Percentiles rank a stretch among this genome's conserved stretches.
Conservation (phyloP, 2,888 invertebrate genomes). For the Protonemura montana region DNA sequence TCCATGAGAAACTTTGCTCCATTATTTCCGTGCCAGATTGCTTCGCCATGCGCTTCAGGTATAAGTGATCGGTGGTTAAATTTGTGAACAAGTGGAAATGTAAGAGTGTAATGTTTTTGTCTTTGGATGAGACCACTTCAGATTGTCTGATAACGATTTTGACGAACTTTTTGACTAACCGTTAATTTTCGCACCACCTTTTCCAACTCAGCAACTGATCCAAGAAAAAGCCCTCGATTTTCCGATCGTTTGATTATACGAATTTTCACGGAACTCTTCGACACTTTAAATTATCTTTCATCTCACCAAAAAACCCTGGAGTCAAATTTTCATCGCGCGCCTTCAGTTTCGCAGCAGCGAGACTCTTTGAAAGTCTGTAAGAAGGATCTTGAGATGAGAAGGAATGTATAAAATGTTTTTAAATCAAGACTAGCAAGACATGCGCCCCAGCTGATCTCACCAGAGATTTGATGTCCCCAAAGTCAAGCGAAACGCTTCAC, state of each 20-base stretch:
- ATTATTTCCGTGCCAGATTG: background rate
- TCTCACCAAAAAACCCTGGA: background rate
- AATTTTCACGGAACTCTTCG: background rate
- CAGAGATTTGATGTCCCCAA: slow-evolving; percentile 14
- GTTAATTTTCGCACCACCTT: background rate
- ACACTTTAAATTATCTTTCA: background rate
- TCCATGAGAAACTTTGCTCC: background rate
- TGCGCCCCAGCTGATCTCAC: background rate
- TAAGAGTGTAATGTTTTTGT: too few species aligned
- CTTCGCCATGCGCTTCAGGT: background rate
- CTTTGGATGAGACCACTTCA: too few species aligned
- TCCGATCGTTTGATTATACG: background rate
- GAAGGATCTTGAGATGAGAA: background rate
- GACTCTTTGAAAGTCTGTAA: background rate
- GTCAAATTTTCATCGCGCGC: background rate
- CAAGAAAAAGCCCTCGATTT: background rate
- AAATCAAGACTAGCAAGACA: background rate
- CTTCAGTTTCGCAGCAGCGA: background rate
- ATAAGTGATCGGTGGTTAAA: too few species aligned
- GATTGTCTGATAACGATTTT: too few species aligned
- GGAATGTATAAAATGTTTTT: slow-evolving; percentile 27
- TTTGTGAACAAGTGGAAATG: too few species aligned
- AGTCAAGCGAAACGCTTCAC: slow-evolving; percentile 8
- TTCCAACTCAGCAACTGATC: background rate
- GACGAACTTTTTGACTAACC: background rate